Percentiles rank a stretch among this genome's conserved stretches.
Conservation (phyloP, 1,140 invertebrate genomes). For the Eumeta japonica region DNA sequence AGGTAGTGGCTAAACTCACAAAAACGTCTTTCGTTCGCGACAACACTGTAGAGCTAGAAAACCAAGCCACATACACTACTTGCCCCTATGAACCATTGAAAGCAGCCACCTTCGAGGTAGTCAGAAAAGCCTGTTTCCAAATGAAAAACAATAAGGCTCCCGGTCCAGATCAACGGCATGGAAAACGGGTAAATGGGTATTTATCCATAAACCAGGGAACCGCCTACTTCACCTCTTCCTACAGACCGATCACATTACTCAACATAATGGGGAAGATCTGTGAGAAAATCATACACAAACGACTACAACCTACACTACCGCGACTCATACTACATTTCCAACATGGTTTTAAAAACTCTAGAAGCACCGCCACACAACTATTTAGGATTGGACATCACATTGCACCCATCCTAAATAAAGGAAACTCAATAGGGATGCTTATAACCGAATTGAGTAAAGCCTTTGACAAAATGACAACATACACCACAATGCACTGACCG, state of each 20-base stretch:
- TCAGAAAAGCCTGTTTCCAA: not conserved
- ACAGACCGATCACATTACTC: constrained; percentile 8
- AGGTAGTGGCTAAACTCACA: too few relatives aligned
- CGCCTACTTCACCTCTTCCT: constrained; percentile 1
- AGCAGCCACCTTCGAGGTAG: not conserved
- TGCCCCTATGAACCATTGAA: constrained; percentile 5
- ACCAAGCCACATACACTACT: constrained; percentile 1
- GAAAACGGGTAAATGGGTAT: constrained; percentile 8
- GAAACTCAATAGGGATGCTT: constrained; percentile 5
- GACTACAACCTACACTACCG: too few relatives aligned
- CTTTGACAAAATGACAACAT: constrained; percentile 8
- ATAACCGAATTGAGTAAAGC: constrained; percentile 6
- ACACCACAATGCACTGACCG: constrained; percentile 5
- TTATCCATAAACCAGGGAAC: constrained; percentile 7
- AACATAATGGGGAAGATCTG: constrained; percentile 8
- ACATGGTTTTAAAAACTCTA: constrained; percentile 4
- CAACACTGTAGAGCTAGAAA: not conserved
- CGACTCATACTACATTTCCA: constrained; percentile 2
- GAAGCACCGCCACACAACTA: constrained; percentile 6
- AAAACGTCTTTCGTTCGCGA: too few relatives aligned
- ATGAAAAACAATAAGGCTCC: constrained; percentile 8
- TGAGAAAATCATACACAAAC: too few relatives aligned
- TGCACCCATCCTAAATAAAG: not conserved
- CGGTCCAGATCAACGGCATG: constrained; percentile 4
- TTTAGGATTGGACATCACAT: constrained; percentile 2